Base-by-base conservation (phyloP, 2,888 invertebrate genomes). In the Scrobipalpa costella region DNA sequence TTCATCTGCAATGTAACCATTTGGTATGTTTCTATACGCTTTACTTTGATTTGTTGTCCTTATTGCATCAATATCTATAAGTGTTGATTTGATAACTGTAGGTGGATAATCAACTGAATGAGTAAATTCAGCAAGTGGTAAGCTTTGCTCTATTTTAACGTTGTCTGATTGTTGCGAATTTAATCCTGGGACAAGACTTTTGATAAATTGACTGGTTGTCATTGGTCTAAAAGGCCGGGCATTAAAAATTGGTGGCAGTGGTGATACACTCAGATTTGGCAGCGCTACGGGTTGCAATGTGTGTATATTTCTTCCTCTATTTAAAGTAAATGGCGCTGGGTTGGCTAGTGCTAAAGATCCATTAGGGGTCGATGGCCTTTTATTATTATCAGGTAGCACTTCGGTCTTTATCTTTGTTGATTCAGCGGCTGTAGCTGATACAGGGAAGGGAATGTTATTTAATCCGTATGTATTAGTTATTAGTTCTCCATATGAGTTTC, bases 81-180 rank as follows among this genome's bases (percentile, higher is more conserved):
- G 74, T 17, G 95, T 94, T 15, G 96, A 94, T 72, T 95, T 94
- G 64, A 95, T 93, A 62, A 94, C 92, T 69, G 94, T 94, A 50
- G 95, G 92, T 9, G 96, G 95, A 80, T 95, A 95, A 70, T 95
- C 95, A 50, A 95, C 90, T 1, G 95, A 94, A 50, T 95, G 94
- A 0, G 95, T 88, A 73, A 93, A 95, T 75, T 95, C 94, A 2
- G 93, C 93, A 7, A 96, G 72, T 50, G 94, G 94, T 61, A 95
- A 89, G 75, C 95, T 95, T 73, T 94, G 93, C 57, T 93, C 82
- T 21, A 94, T 85, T 72, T 94, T 91, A 9, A 94, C 85, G 69
- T 90, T 88, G 62, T 80, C 82, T 11, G 76, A 71, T 63, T 80
- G 79, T 68, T 85, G 83, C 75, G 81, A 74, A 69, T 84, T 85